phyloP scores from a whole-genome alignment of 2,888 invertebrate genomes.

The Liopterus haemorrhoidalis region DNA sequence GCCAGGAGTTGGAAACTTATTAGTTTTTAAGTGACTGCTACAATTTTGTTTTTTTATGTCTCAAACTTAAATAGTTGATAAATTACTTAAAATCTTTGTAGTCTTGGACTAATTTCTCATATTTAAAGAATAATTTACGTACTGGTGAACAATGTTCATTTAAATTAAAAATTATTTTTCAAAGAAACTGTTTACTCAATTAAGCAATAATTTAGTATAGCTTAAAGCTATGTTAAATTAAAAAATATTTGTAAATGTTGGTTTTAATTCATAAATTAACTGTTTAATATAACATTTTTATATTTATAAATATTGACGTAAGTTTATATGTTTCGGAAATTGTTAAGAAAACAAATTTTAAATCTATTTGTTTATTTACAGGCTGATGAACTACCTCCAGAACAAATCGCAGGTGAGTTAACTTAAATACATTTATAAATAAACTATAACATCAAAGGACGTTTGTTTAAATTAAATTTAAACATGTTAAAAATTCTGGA shows the following conservation, averaged over 20 bases:
- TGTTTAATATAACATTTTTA: too few species aligned
- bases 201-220: too few species aligned
- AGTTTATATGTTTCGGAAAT: conserved; percentile 13
- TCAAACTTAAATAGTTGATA: too few species aligned
- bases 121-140: not conserved
- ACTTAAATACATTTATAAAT: too few species aligned
- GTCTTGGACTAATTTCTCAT: not conserved
- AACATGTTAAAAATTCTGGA: not conserved
- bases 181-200: too few species aligned
- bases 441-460: too few species aligned
- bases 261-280: too few species aligned
- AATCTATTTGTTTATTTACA: conserved; percentile 47
- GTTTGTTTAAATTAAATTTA: conserved; percentile 7
- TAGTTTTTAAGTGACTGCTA: too few species aligned
- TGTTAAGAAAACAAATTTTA: conserved; percentile 8
- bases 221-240: too few species aligned
- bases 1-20: too few species aligned
- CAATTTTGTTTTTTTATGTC: too few species aligned
- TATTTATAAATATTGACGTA: not conserved
- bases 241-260: too few species aligned
- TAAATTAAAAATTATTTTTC: not conserved
- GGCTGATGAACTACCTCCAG: conserved; percentile 86
- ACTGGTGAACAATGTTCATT: not conserved
- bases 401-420: conserved; percentile 81
- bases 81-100: not conserved